These are phyloP conservation scores for Paragorgia papillata DNA, from an alignment of 92 coral and sea anemone species.

Conservation along the genomic window DNA sequence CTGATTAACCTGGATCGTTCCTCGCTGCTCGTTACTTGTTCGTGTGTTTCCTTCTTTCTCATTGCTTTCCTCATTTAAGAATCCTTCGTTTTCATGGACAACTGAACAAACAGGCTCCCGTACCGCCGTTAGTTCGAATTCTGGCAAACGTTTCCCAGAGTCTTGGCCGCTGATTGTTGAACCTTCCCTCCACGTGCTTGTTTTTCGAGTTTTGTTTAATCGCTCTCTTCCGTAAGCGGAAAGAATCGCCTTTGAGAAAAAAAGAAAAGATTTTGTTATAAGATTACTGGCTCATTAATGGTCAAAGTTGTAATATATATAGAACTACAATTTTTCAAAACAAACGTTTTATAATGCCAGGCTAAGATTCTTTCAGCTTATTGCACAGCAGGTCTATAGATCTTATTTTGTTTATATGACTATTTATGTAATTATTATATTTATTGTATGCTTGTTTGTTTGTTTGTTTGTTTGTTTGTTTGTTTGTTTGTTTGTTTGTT, in stretches of 20 bases:
- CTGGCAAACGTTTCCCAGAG: conserved; percentile 4
- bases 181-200: not conserved
- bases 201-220: conserved; percentile 24
- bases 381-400: no score
- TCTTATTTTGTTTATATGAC: no score
- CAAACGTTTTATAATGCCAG: no score
- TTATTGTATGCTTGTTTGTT: no score
- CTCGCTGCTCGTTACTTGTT: not conserved
- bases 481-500: no score
- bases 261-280: not conserved
- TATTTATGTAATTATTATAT: no score
- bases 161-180: not conserved
- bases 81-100: conserved; percentile 17
- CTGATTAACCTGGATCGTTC: not conserved
- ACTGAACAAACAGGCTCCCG: conserved; percentile 4
- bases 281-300: no score
- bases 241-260: conserved; percentile 14
- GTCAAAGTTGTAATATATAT: no score
- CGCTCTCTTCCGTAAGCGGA: conserved; percentile 39
- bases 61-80: not conserved
- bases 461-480: no score
- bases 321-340: no score
- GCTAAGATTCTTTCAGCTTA: no score
- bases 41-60: not conserved
- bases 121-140: conserved; percentile 12